Percentiles rank a stretch among this genome's conserved stretches.
Conservation (phyloP, 2,888 invertebrate genomes). For the Danaus chrysippus region DNA sequence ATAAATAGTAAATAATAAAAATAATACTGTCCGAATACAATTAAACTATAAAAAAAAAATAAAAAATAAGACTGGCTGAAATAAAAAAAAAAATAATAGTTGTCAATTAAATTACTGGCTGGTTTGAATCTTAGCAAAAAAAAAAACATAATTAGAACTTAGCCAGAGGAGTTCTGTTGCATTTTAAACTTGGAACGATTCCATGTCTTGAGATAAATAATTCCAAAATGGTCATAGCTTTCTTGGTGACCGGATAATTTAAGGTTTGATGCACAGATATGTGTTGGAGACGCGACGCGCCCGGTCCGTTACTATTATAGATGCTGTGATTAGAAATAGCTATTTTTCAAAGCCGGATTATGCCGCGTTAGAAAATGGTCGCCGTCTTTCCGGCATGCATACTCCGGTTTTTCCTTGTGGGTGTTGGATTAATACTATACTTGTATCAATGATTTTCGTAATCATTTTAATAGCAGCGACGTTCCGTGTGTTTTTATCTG, state of each 20-base stretch:
- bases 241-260: conserved; percentile 65
- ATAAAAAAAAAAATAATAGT: no score
- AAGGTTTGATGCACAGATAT: conserved; percentile 61
- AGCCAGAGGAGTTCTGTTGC: conserved; percentile 21
- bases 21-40: no score
- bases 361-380: conserved; percentile 40
- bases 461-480: conserved; percentile 48
- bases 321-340: conserved; percentile 61
- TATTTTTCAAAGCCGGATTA: conserved; percentile 57
- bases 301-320: conserved; percentile 60
- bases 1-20: no score
- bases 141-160: conserved; percentile 7
- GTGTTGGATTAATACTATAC: conserved; percentile 49
- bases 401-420: conserved; percentile 50
- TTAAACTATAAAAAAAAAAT: no score
- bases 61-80: no score
- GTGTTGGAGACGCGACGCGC: conserved; percentile 52
- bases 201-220: conserved; percentile 47
- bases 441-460: conserved; percentile 33
- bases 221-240: conserved; percentile 58
- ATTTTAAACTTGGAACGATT: conserved; percentile 37
- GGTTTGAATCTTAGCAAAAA: conserved; percentile 11
- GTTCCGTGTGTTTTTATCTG: conserved; percentile 7
- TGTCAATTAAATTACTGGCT: neutral
- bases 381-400: conserved; percentile 48